Conservation (phyloP, 2,797 vertebrate species). For the Girardinus metallicus region DNA sequence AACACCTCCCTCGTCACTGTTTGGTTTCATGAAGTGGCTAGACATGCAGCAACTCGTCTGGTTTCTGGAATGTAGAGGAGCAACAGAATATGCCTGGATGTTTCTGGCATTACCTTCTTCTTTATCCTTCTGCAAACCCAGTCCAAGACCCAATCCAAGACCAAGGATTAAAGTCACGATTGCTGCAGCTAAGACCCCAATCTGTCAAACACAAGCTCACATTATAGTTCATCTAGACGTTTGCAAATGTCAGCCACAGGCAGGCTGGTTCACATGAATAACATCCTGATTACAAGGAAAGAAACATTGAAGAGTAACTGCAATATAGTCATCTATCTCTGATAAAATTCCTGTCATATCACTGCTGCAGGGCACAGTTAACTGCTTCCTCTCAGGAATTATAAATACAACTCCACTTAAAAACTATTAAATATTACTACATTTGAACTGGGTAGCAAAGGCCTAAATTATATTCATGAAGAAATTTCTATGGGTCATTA, state of each 20-base stretch:
- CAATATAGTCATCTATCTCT: not conserved
- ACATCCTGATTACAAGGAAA: not conserved
- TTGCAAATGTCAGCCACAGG: not conserved
- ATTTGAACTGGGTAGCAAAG: not conserved
- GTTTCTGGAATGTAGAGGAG: not conserved
- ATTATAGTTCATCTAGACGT: not conserved
- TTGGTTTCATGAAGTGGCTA: not conserved
- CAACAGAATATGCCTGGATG: not conserved
- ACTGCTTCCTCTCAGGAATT: not conserved
- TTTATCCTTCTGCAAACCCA: slow-evolving; percentile 68
- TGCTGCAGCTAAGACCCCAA: slow-evolving; percentile 50
- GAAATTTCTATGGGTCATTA: not conserved
- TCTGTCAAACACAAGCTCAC: slow-evolving; percentile 51
- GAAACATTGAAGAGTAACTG: not conserved
- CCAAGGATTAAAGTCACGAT: slow-evolving; percentile 74
- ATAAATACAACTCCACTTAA: not conserved
- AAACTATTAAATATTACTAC: not conserved
- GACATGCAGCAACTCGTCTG: not conserved
- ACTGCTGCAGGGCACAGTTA: not conserved
- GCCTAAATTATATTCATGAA: not conserved
- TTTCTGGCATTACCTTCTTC: slow-evolving; percentile 59
- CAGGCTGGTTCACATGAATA: not conserved
- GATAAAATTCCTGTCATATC: not conserved
- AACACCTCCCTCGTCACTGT: not conserved
- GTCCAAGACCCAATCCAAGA: slow-evolving; percentile 78